Percentiles rank a stretch among this genome's conserved stretches.
Evolutionary conservation across 2,888 invertebrate genomes (phyloP).

Genomic region (Palloptera scutellata): DNA sequence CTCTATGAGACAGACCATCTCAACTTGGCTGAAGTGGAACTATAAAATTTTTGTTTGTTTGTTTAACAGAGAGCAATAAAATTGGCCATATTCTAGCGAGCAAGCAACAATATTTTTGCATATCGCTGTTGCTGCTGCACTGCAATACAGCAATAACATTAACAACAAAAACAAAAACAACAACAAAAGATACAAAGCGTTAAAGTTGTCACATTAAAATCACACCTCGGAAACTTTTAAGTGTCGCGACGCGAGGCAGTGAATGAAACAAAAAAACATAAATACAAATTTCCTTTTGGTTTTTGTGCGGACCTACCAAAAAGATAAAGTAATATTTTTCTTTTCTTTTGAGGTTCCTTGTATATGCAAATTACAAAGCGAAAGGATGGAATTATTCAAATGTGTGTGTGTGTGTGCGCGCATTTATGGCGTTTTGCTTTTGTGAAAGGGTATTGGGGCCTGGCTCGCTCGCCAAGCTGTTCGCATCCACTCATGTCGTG

Average conservation of each 20-base stretch:
- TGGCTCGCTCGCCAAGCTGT: too few relatives aligned
- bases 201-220: conserved; percentile 29
- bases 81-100: not conserved
- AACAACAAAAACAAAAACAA: conserved; percentile 4
- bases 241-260: not conserved
- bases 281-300: not conserved
- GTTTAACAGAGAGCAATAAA: not conserved
- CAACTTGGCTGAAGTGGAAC: not conserved
- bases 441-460: not conserved
- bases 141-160: conserved; percentile 14
- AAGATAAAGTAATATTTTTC: not conserved
- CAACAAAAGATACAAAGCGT: conserved; percentile 4
- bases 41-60: not conserved
- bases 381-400: conserved; percentile 2
- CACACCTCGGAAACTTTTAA: conserved; percentile 29
- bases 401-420: conserved; percentile 3
- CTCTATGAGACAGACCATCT: not conserved
- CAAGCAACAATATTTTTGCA: not conserved
- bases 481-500: too few relatives aligned
- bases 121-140: not conserved
- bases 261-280: not conserved
- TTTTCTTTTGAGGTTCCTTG: not conserved
- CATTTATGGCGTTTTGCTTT: not conserved
- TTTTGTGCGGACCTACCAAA: not conserved
- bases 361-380: not conserved